Evolutionary conservation across 2,797 vertebrate genomes (phyloP).

Genomic region (Hylomyscus alleni): DNA sequence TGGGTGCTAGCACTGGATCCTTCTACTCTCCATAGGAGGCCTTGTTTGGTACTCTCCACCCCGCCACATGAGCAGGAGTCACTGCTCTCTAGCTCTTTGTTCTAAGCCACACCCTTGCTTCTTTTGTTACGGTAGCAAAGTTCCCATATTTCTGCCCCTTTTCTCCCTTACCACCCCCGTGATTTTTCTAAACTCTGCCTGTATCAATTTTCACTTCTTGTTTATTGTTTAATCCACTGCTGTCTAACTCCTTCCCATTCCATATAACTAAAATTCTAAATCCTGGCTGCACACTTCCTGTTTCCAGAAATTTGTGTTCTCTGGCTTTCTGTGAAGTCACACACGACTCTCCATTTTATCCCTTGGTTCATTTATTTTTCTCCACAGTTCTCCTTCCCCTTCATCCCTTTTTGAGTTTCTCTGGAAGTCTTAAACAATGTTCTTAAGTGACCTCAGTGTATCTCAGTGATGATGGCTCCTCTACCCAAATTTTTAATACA

Average conservation of each 20-base stretch:
- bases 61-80: too few relatives aligned
- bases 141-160: neutral
- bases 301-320: slow-evolving; percentile 18
- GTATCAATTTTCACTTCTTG: neutral
- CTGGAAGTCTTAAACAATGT: neutral
- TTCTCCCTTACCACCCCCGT: neutral
- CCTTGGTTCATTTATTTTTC: neutral
- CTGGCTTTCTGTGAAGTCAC: neutral
- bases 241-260: neutral
- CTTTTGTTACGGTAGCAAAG: neutral
- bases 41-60: neutral
- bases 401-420: neutral
- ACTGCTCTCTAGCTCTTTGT: neutral
- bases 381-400: neutral
- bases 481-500: neutral
- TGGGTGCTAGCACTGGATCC: neutral
- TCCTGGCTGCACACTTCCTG: neutral
- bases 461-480: neutral
- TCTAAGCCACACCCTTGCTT: neutral
- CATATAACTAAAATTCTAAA: neutral
- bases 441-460: neutral
- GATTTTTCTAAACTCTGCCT: slow-evolving; percentile 24
- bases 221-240: neutral
- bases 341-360: neutral
- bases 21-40: neutral